Conservation (phyloP, 2,113 vertebrate genomes). For the Toxotes chatareus region DNA sequence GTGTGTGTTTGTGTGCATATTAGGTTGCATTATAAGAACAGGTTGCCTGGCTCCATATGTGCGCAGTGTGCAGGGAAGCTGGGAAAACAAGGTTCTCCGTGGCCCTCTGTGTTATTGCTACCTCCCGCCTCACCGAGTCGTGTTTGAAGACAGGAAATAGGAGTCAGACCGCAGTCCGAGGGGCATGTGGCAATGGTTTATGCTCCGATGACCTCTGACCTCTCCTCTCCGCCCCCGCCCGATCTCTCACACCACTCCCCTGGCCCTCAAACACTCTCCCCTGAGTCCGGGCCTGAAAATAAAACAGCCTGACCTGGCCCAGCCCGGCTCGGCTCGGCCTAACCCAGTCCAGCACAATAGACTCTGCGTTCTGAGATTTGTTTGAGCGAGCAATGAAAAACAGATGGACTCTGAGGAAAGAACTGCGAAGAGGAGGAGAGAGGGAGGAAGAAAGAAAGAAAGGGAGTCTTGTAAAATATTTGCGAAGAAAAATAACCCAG, state of each 20-base stretch:
- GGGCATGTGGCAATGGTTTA: constrained; percentile 91
- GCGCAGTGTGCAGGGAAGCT: constrained; percentile 80
- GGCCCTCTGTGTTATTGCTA: constrained; percentile 87
- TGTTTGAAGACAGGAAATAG: constrained; percentile 93
- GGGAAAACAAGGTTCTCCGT: constrained; percentile 87
- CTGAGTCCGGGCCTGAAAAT: constrained; percentile 65
- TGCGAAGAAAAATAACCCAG: constrained; percentile 89
- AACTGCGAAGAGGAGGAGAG: constrained; percentile 66
- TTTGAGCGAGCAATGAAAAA: constrained; percentile 87
- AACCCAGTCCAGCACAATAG: constrained; percentile 73
- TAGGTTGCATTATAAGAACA: constrained; percentile 81
- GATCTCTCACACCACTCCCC: constrained; percentile 81
- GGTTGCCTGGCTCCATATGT: constrained; percentile 83
- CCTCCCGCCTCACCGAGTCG: constrained; percentile 84
- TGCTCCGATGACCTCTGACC: constrained; percentile 75
- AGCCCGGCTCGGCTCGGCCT: constrained; percentile 60
- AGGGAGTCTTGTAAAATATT: constrained; percentile 88
- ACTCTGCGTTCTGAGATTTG: constrained; percentile 76
- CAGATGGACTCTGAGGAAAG: constrained; percentile 82
- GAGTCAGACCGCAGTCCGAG: constrained; percentile 88
- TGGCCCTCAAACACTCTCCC: constrained; percentile 85
- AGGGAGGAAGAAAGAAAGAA: constrained; percentile 74
- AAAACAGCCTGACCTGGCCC: constrained; percentile 70
- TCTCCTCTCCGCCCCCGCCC: constrained; percentile 72
- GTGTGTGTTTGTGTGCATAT: constrained; percentile 74